phyloP scores from a whole-genome alignment of 2,888 invertebrate species.

The Siphlonurus alternatus region DNA sequence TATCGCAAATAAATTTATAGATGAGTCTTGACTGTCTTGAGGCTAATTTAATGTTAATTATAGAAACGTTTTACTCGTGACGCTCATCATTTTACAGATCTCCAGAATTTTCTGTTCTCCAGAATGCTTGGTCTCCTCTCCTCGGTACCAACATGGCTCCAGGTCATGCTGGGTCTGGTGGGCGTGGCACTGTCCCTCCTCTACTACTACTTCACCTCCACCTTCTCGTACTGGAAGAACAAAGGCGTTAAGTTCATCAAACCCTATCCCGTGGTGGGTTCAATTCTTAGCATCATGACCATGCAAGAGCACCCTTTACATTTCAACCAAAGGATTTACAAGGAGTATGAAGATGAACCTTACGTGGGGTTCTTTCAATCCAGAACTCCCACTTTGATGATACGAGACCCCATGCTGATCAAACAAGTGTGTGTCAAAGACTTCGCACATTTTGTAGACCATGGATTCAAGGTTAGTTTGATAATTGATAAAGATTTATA shows the following conservation, averaged over 20 bases:
- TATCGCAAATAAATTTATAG: too few relatives aligned
- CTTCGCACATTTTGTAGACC: constrained; percentile 11
- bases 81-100: too few relatives aligned
- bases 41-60: too few relatives aligned
- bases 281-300: constrained; percentile 7
- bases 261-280: constrained; percentile 11
- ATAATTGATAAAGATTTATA: too few relatives aligned
- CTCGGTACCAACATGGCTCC: too few relatives aligned
- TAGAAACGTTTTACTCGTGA: too few relatives aligned
- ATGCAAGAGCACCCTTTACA: constrained; percentile 6
- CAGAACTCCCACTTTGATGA: constrained; percentile 12
- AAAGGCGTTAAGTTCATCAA: constrained; percentile 8
- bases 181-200: not conserved
- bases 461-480: not conserved
- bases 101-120: too few relatives aligned
- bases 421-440: constrained; percentile 13
- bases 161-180: too few relatives aligned
- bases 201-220: constrained; percentile 8
- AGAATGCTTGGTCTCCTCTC: too few relatives aligned
- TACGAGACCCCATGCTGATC: constrained; percentile 13
- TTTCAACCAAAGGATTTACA: constrained; percentile 9
- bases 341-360: constrained; percentile 2
- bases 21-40: too few relatives aligned
- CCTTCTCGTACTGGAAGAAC: constrained; percentile 11
- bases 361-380: constrained; percentile 11